Percentiles rank a stretch among this genome's conserved stretches.
phyloP scores from a whole-genome alignment of 2,888 invertebrate genomes.

The Belgica antarctica region DNA sequence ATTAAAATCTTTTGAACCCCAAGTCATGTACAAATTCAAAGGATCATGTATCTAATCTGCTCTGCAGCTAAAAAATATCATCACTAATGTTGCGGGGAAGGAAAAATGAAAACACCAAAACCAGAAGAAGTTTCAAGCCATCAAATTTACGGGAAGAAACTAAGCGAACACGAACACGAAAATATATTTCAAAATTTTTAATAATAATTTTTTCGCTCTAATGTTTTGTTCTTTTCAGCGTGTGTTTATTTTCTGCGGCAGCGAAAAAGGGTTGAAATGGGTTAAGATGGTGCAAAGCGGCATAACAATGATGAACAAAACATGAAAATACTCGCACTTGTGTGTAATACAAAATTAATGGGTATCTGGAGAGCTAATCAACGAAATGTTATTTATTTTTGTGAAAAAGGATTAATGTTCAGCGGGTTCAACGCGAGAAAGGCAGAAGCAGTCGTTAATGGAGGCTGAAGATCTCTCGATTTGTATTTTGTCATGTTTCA shows the following conservation, averaged over 20 bases:
- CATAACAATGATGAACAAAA: conserved; percentile 7
- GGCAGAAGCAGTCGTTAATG: no score
- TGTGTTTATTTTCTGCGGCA: background rate
- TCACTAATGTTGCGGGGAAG: background rate
- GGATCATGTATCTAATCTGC: background rate
- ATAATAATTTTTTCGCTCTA: conserved; percentile 25
- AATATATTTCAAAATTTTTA: conserved; percentile 38
- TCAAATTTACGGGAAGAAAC: conserved; percentile 1
- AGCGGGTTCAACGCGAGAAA: background rate
- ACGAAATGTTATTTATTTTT: conserved; percentile 1
- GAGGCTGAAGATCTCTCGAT: background rate
- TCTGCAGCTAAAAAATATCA: no score
- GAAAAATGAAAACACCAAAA: background rate
- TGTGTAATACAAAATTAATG: conserved; percentile 41
- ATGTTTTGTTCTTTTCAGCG: conserved; percentile 20
- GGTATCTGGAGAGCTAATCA: conserved; percentile 38
- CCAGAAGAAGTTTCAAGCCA: background rate
- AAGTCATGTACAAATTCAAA: no score
- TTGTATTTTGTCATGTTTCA: no score
- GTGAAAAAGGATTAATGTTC: background rate
- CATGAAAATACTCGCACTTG: conserved; percentile 20
- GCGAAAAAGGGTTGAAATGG: conserved; percentile 20
- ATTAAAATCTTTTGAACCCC: no score
- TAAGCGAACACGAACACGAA: conserved; percentile 33
- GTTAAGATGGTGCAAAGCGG: background rate